phyloP scores from a whole-genome alignment of 1,140 invertebrate genomes.

The Drosophila ananassae region DNA sequence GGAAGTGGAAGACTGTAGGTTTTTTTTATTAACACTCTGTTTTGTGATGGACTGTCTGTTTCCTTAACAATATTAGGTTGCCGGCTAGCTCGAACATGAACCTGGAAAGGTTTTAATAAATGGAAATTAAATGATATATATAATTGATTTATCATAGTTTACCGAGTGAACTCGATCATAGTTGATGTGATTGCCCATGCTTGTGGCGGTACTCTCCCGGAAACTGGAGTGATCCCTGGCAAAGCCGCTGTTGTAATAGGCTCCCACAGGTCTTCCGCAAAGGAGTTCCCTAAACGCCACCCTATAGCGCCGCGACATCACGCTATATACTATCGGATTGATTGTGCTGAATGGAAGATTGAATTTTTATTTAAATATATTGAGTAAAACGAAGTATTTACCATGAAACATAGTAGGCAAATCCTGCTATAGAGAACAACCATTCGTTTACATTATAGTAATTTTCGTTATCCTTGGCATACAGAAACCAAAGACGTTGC shows the following conservation, averaged over 20 bases:
- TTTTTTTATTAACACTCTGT: slow-evolving; percentile 49
- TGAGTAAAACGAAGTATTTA: slow-evolving; percentile 13
- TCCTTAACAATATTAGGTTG: slow-evolving; percentile 31
- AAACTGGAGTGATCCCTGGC: slow-evolving; percentile 86
- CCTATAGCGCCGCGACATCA: slow-evolving; percentile 94
- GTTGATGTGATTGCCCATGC: slow-evolving; percentile 43
- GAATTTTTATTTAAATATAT: not conserved
- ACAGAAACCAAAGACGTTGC: slow-evolving; percentile 92
- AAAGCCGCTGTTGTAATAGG: slow-evolving; percentile 84
- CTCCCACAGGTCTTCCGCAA: slow-evolving; percentile 84
- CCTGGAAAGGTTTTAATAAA: slow-evolving; percentile 12
- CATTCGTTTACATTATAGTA: slow-evolving; percentile 90
- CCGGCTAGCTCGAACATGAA: slow-evolving; percentile 45
- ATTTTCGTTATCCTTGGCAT: slow-evolving; percentile 86
- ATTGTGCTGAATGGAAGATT: slow-evolving; percentile 86
- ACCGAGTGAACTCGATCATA: slow-evolving; percentile 69
- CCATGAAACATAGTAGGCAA: slow-evolving; percentile 94
- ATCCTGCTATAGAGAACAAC: slow-evolving; percentile 91
- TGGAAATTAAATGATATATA: not conserved
- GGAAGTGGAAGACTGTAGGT: slow-evolving; percentile 52
- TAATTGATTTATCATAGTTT: slow-evolving; percentile 17
- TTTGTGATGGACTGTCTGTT: slow-evolving; percentile 28
- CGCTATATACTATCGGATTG: slow-evolving; percentile 96
- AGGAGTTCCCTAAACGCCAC: slow-evolving; percentile 91
- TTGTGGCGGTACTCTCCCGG: slow-evolving; percentile 84